phyloP scores from a whole-genome alignment of 1,140 invertebrate species.

The Camponotus floridanus region DNA sequence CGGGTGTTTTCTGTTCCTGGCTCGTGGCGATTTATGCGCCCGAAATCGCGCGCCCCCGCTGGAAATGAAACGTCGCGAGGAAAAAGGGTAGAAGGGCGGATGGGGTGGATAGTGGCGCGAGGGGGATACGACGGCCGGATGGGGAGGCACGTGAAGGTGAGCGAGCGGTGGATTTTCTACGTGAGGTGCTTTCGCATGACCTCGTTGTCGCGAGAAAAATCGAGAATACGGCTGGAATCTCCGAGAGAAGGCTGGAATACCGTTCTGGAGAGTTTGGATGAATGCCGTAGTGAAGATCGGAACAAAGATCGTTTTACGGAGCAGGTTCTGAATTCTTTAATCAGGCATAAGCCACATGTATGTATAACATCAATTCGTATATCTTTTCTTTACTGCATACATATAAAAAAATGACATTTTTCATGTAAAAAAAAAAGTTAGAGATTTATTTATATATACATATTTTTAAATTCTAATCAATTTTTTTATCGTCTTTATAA shows the following conservation, averaged over 20 bases:
- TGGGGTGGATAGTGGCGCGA: conserved; percentile 1
- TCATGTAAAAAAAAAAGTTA: neutral
- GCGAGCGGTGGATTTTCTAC: conserved; percentile 57
- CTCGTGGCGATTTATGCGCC: conserved; percentile 74
- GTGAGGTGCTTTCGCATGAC: conserved; percentile 68
- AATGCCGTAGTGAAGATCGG: conserved; percentile 33
- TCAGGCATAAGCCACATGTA: neutral
- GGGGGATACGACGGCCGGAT: neutral
- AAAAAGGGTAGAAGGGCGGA: conserved; percentile 37
- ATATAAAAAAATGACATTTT: neutral
- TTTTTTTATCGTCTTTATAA: no score
- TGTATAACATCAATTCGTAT: neutral
- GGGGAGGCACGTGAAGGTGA: conserved; percentile 36
- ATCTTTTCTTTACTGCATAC: neutral
- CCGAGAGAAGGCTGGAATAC: conserved; percentile 11
- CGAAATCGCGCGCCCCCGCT: conserved; percentile 68
- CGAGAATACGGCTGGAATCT: conserved; percentile 42
- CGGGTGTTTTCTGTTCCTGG: conserved; percentile 75
- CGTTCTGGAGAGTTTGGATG: neutral
- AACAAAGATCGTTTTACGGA: conserved; percentile 17
- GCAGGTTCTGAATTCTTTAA: conserved; percentile 8
- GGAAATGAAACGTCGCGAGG: conserved; percentile 72
- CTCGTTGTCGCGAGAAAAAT: conserved; percentile 66
- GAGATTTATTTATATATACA: no score
- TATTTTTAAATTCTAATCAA: no score